Evolutionary conservation across 2,888 invertebrate species (phyloP).

Genomic region (Phyllotreta cruciferae): DNA sequence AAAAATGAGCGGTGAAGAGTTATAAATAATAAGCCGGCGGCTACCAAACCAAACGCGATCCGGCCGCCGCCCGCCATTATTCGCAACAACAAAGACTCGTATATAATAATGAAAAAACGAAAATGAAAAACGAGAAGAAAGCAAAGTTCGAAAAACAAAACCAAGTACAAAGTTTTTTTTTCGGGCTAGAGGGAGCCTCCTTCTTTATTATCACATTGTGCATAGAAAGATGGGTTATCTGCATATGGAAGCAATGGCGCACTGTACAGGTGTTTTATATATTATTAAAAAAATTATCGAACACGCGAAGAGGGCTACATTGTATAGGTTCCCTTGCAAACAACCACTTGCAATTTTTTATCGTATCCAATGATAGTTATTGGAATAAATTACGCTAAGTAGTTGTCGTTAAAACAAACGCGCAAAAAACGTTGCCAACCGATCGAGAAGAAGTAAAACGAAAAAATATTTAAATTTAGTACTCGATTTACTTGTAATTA

Average conservation of each 20-base stretch:
- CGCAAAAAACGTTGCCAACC: neutral
- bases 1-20: constrained; percentile 15
- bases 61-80: constrained; percentile 16
- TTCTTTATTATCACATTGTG: constrained; percentile 12
- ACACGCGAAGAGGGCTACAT: no score
- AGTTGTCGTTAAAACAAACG: no score
- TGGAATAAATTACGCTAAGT: no score
- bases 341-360: no score
- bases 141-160: constrained; percentile 10
- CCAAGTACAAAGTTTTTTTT: constrained; percentile 13
- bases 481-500: constrained; percentile 9
- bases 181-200: constrained; percentile 11
- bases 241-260: constrained; percentile 1
- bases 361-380: no score
- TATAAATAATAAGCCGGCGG: constrained; percentile 19
- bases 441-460: constrained; percentile 3
- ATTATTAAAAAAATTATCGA: no score
- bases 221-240: constrained; percentile 19
- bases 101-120: constrained; percentile 3
- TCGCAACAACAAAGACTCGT: constrained; percentile 15
- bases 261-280: neutral
- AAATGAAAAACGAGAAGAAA: constrained; percentile 4
- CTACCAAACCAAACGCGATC: constrained; percentile 8
- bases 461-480: neutral
- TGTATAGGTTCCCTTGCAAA: neutral